These are phyloP conservation scores for Dascyllus trimaculatus DNA, from an alignment of 2,113 vertebrate genomes.

Conservation along the genomic window DNA sequence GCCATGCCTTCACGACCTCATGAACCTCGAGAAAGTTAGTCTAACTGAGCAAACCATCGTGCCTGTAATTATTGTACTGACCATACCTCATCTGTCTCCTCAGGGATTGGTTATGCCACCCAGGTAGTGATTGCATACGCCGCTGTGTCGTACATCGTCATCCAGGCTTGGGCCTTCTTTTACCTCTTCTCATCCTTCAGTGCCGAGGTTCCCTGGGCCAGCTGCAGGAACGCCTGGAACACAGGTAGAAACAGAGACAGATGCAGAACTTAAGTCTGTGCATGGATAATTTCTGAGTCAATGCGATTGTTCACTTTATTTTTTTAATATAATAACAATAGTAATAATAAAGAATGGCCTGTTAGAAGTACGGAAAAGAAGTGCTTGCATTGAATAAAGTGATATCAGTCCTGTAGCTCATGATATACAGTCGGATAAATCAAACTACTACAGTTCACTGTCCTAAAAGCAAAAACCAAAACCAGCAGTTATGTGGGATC, in stretches of 20 bases:
- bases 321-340: background rate
- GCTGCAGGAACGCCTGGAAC: slow-evolving; percentile 90
- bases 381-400: background rate
- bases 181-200: slow-evolving; percentile 94
- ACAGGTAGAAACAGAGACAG: slow-evolving; percentile 82
- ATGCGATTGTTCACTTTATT: background rate
- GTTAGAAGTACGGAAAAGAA: background rate
- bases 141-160: slow-evolving; percentile 80
- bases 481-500: no score
- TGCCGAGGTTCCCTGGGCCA: slow-evolving; percentile 89
- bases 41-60: background rate
- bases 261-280: background rate
- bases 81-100: slow-evolving; percentile 16
- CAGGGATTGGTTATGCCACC: slow-evolving; percentile 80
- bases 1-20: no score
- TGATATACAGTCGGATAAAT: background rate
- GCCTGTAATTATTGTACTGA: background rate
- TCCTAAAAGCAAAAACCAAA: no score
- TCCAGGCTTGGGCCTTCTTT: slow-evolving; percentile 87
- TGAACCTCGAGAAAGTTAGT: background rate
- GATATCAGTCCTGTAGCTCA: background rate
- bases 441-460: no score
- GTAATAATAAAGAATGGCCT: background rate
- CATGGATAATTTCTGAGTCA: background rate
- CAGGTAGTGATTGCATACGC: slow-evolving; percentile 80